A percentile compares a stretch with the other conserved stretches of the same genome.
Evolutionary conservation across 2,113 vertebrate species (phyloP).

Genomic region (Odobenus rosmarus): DNA sequence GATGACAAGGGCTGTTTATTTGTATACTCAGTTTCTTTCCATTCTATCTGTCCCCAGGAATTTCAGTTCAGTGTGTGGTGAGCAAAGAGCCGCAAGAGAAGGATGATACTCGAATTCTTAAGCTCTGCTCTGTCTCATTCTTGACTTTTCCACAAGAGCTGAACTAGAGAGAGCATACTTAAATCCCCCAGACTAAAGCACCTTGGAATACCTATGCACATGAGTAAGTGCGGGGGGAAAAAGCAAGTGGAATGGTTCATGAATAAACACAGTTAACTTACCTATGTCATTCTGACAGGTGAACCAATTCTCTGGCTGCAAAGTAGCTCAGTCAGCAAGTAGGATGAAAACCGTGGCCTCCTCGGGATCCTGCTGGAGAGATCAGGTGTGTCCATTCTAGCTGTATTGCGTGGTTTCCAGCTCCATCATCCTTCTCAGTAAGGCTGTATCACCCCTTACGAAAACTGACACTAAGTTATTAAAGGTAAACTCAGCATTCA

Average conservation of each 20-base stretch:
- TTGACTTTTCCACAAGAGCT: background rate
- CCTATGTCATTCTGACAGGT: background rate
- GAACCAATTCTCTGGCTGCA: background rate
- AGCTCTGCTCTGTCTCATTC: background rate
- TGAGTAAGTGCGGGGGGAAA: background rate
- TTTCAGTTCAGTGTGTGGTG: background rate
- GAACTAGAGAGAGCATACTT: background rate
- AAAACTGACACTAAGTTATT: background rate
- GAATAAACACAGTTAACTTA: background rate
- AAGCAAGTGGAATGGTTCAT: background rate
- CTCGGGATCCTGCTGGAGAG: background rate
- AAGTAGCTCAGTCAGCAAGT: background rate
- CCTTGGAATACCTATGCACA: background rate
- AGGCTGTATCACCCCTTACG: background rate
- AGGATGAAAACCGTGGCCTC: background rate
- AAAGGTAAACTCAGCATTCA: background rate
- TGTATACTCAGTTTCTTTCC: background rate
- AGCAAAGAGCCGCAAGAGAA: background rate
- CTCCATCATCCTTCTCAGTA: background rate
- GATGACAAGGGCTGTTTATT: conserved; percentile 44
- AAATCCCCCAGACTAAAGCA: background rate
- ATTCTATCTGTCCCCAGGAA: conserved; percentile 28
- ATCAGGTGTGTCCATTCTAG: background rate
- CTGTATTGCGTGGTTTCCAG: background rate
- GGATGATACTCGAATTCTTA: background rate